phyloP scores from a whole-genome alignment of 2,888 invertebrate genomes.

The Cryptus viduatorius region DNA sequence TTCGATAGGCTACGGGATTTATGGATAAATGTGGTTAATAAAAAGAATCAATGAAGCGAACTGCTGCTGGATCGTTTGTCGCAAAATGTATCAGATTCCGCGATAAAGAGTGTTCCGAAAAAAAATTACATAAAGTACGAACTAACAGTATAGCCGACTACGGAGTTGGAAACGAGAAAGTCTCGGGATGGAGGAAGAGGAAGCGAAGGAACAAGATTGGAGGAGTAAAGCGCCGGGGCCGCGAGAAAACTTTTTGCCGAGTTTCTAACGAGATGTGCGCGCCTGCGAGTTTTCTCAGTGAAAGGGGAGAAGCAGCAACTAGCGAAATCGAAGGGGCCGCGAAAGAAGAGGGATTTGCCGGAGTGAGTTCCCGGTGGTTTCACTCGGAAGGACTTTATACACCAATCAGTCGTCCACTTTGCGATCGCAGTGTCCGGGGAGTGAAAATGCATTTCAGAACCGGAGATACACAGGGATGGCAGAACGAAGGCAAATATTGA shows the following conservation, averaged over 20 bases:
- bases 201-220: slow-evolving; percentile 62
- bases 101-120: background rate
- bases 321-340: slow-evolving; percentile 39
- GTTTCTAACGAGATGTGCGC: slow-evolving; percentile 77
- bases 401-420: slow-evolving; percentile 64
- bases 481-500: slow-evolving; percentile 51
- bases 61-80: slow-evolving; percentile 45
- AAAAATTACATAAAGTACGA: slow-evolving; percentile 38
- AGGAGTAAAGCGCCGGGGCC: slow-evolving; percentile 44
- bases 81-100: slow-evolving; percentile 28
- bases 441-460: slow-evolving; percentile 50
- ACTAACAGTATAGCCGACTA: slow-evolving; percentile 30
- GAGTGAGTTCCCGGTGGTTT: slow-evolving; percentile 43
- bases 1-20: slow-evolving; percentile 41
- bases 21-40: background rate
- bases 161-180: slow-evolving; percentile 28
- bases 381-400: slow-evolving; percentile 60
- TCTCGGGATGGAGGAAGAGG: slow-evolving; percentile 49
- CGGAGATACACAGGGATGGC: slow-evolving; percentile 44
- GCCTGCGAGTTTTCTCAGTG: slow-evolving; percentile 45
- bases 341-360: slow-evolving; percentile 39
- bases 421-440: slow-evolving; percentile 37
- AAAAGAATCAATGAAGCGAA: slow-evolving; percentile 10
- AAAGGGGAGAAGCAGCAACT: slow-evolving; percentile 22
- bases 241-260: slow-evolving; percentile 74